Evolutionary conservation across 2,113 vertebrate species (phyloP), one percentile per base, ranked within the genome.

Genomic region (Halichoeres trimaculatus): DNA sequence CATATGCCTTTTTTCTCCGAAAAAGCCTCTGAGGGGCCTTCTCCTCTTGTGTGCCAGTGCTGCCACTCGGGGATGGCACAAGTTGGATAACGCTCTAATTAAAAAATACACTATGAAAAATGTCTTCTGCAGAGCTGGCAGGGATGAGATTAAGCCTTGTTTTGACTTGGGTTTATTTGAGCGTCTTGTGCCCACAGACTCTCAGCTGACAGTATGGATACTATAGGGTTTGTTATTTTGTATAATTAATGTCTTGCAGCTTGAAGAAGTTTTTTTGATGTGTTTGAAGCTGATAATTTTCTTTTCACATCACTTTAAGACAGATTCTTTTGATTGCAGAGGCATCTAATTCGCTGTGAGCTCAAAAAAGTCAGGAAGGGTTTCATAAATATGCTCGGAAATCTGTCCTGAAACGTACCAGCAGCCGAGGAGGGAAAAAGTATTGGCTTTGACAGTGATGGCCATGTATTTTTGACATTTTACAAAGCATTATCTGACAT

Each of bases 21-120:
- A 84, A 85, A 86, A 86, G 72, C 84, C 88, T 86, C 78, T 19
- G 2, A 88, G 84, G 77, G 66, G 30, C 61, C 73, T 70, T 59
- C 74, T 82, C 55, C 84, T 75, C 77, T 74, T 17, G 78, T 82
- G 78, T 67, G 80, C 84, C 82, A 85, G 66, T 53, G 84, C 80
- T 80, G 79, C 84, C 84, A 77, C 84, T 85, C 13, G 63, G 79
- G 85, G 70, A 77, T 69, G 77, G 84, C 75, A 78, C 78, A 76
- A 87, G 70, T 83, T 80, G 83, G 81, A 88, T 87, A 85, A 85
- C 80, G 51, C 62, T 90, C 59, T 80, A 91, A 89, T 91, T 90
- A 89, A 81, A 82, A 85, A 85, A 83, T 78, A 66, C 73, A 61
- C 73, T 62, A 48, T 75, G 57, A 79, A 73, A 86, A 77, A 79